Evolutionary conservation across 2,797 vertebrate species (phyloP), one percentile per base, ranked within the genome.

Genomic region (Arnoldichthys spilopterus): DNA sequence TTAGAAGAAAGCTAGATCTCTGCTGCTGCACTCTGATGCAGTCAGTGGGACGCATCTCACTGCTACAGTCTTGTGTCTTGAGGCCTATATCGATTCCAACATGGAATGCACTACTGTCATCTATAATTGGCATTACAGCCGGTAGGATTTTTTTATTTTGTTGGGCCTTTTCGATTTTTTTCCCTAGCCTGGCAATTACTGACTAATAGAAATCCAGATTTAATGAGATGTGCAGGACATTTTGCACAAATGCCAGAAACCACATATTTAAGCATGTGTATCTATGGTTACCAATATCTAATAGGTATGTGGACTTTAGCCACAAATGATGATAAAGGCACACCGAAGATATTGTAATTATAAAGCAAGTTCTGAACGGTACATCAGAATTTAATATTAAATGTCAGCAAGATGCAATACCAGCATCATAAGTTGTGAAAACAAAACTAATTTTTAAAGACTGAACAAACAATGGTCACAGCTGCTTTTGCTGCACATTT

Each of bases 281-380:
- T 54, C 49, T 45, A 37, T 71, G 49, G 49, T 37, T 37, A 54
- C 68, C 69, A 56, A 16, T 34, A 34, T 37, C 30, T 30, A 37
- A 7, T 3, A 70, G 15, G 47, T 7, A n/a, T 2, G 16, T 32
- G 49, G 28, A 9, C 8, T 34, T 34, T n/a, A 6, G 68, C 28
- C 28, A 70, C 8, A 71, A 54, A 34, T 13, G 26, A 18, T 26
- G 28, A 26, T 32, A 32, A 2, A 63, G 61, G 16, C 67, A 1
- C 66, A 0, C 8, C 15, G 15, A 32, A 49, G 26, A 51, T 16
- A 51, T 1, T 7, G 0, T 34, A 67, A 67, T 68, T 47, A 56
- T 56, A 24, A 40, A 22, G 34, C 26, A 63, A 9, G 32, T n/a
- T n/a, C n/a, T 15, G 45, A 12, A 47, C 12, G 4, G 12, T 47